phyloP scores from a whole-genome alignment of 2,797 vertebrate species.

The Anniella stebbinsi region DNA sequence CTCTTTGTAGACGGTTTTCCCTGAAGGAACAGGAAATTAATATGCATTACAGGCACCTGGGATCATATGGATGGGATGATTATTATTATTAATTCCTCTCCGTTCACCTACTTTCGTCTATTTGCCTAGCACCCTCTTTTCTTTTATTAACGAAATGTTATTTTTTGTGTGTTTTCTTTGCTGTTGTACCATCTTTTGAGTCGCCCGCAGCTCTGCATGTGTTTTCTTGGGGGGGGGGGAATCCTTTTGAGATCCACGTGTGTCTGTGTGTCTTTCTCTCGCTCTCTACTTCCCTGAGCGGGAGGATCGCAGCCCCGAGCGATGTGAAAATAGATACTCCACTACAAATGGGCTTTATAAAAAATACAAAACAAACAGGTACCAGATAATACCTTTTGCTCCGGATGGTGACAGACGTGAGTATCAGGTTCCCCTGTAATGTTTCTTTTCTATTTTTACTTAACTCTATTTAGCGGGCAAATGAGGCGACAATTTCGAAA shows the following conservation, averaged over 20 bases:
- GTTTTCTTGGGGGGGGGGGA: neutral
- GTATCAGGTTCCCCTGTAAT: neutral
- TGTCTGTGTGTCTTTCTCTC: too few species aligned
- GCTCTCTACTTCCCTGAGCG: too few species aligned
- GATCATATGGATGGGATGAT: too few species aligned
- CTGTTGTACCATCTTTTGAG: too few species aligned
- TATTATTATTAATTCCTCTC: too few species aligned
- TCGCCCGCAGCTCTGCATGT: neutral
- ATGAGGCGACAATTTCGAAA: neutral
- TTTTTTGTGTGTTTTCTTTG: too few species aligned
- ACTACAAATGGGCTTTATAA: neutral
- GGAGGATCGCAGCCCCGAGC: neutral
- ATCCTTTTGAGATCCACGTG: neutral
- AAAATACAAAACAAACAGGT: neutral
- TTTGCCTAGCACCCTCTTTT: neutral
- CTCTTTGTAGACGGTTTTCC: too few species aligned
- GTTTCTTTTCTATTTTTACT: neutral
- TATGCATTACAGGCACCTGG: too few species aligned
- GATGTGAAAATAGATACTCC: neutral
- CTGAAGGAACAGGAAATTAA: too few species aligned
- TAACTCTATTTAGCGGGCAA: neutral
- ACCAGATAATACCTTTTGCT: neutral
- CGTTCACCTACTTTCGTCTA: neutral
- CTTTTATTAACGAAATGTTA: neutral
- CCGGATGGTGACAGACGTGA: neutral